Percentiles rank a stretch among this genome's conserved stretches.
Conservation (phyloP, 2,888 invertebrate species). For the Anorthoa munda region DNA sequence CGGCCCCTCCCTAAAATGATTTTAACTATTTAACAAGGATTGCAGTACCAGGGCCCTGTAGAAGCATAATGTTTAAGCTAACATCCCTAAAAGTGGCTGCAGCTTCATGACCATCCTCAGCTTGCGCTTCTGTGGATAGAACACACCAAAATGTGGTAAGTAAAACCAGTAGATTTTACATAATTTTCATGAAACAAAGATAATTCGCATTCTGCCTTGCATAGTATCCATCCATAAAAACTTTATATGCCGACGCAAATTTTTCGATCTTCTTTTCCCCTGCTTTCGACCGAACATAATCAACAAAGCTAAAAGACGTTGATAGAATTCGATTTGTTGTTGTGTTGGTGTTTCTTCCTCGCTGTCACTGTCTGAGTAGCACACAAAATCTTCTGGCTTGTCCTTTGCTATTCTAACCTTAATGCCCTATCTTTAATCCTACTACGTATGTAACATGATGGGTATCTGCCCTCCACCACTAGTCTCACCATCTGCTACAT, state of each 20-base stretch:
- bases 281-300: constrained; percentile 95
- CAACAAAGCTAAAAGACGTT: constrained; percentile 96
- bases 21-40: not conserved
- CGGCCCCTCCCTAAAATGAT: not conserved
- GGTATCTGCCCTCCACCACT: constrained; percentile 94
- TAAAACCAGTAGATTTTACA: not conserved
- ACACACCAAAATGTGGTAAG: not conserved
- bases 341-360: constrained; percentile 95
- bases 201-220: not conserved
- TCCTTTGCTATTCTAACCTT: constrained; percentile 93
- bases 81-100: not conserved
- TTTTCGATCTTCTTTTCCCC: constrained; percentile 92
- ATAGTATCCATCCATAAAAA: too few relatives aligned
- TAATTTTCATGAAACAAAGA: not conserved
- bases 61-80: not conserved
- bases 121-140: not conserved
- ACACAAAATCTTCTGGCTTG: constrained; percentile 97
- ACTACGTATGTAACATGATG: constrained; percentile 94
- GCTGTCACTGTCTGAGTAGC: constrained; percentile 96
- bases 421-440: constrained; percentile 93
- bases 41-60: not conserved
- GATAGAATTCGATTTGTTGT: constrained; percentile 93
- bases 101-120: not conserved
- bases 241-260: too few relatives aligned
- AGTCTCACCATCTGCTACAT: constrained; percentile 94